These are phyloP conservation scores for Polydrusus cervinus DNA, from an alignment of 2,888 invertebrate species.

Conservation along the genomic window DNA sequence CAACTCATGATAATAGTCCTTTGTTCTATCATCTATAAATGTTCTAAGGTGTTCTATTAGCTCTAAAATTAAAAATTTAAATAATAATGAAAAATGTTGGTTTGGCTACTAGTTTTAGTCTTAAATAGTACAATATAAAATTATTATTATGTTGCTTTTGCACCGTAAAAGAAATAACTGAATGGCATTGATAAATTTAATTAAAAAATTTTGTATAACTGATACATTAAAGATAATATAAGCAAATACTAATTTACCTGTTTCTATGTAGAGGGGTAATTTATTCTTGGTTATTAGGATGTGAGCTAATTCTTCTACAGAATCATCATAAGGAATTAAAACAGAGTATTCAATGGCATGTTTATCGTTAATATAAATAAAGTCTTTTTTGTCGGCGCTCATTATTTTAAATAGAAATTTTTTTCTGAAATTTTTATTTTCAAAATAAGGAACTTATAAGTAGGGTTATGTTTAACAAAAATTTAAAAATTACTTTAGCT, in stretches of 20 bases:
- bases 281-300: constrained; percentile 64
- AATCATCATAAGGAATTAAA: constrained; percentile 64
- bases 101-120: no score
- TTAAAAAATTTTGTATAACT: no score
- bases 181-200: neutral
- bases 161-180: neutral
- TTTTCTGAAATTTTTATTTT: no score
- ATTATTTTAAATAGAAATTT: constrained; percentile 17
- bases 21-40: constrained; percentile 55
- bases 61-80: constrained; percentile 48
- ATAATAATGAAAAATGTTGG: neutral
- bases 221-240: no score
- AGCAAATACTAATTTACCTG: constrained; percentile 61
- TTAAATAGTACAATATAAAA: no score
- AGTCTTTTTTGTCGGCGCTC: constrained; percentile 32
- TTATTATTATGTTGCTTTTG: neutral
- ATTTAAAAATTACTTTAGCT: no score
- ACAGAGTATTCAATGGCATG: constrained; percentile 61
- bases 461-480: no score
- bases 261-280: constrained; percentile 67
- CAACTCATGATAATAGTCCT: constrained; percentile 75
- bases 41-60: constrained; percentile 53
- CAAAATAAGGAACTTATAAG: no score
- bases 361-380: constrained; percentile 59
- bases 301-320: constrained; percentile 65